Conservation (phyloP, 2,888 invertebrate genomes). For the Icerya purchasi region DNA sequence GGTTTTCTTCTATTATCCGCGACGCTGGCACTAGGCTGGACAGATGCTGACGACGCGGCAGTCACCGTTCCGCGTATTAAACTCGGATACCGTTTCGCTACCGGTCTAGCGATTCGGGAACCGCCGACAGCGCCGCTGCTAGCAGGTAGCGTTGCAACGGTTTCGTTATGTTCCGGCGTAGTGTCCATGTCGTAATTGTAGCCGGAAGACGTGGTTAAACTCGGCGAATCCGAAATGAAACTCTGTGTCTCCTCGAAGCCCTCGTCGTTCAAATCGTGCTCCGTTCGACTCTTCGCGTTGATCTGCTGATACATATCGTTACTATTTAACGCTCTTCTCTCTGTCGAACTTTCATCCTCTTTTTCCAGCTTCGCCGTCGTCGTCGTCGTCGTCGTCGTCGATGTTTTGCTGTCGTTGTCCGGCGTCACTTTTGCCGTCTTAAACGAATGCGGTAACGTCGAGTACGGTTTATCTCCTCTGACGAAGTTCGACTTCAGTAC, state of each 20-base stretch:
- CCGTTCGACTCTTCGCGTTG: slow-evolving; percentile 27
- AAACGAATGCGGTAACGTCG: slow-evolving; percentile 10
- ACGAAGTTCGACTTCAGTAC: slow-evolving; percentile 3
- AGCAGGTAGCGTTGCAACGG: neutral
- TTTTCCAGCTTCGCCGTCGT: slow-evolving; percentile 12
- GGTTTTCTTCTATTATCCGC: neutral
- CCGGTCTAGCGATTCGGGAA: neutral
- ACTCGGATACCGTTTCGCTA: neutral
- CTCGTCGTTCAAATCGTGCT: slow-evolving; percentile 62
- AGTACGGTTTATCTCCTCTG: slow-evolving; percentile 3
- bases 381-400: slow-evolving; percentile 20
- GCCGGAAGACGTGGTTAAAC: slow-evolving; percentile 60
- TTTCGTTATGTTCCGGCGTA: slow-evolving; percentile 18
- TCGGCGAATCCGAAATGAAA: slow-evolving; percentile 63
- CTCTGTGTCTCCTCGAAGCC: slow-evolving; percentile 81
- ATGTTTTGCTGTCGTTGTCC: neutral
- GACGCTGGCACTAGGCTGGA: no score
- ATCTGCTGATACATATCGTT: no score
- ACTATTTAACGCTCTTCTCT: slow-evolving; percentile 28
- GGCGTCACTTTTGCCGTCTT: slow-evolving; percentile 1
- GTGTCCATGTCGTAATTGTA: slow-evolving; percentile 41
- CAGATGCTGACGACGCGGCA: neutral
- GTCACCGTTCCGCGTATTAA: neutral
- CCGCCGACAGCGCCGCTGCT: slow-evolving; percentile 7
- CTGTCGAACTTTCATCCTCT: neutral